phyloP scores from a whole-genome alignment of 2,113 vertebrate species.

The Ageneiosus marmoratus region DNA sequence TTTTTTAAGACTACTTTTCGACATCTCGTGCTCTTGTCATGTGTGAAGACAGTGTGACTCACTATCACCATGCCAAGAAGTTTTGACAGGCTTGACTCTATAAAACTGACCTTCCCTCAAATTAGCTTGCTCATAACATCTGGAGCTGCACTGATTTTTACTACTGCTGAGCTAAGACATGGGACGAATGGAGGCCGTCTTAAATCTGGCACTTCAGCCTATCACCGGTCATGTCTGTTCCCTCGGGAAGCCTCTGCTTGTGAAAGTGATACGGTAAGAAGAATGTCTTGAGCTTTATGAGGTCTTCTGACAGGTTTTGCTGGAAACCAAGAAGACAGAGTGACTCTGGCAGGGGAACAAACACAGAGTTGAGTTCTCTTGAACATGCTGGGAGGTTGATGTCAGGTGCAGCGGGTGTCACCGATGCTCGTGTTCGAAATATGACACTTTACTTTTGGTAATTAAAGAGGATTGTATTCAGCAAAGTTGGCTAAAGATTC shows the following conservation, averaged over 20 bases:
- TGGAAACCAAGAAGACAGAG: slow-evolving; percentile 10
- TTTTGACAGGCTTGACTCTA: background rate
- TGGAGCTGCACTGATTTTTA: slow-evolving; percentile 18
- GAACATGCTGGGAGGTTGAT: slow-evolving; percentile 4
- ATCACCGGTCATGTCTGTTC: background rate
- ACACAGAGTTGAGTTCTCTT: background rate
- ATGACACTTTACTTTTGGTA: slow-evolving; percentile 25
- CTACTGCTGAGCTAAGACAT: background rate
- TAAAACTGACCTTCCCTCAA: slow-evolving; percentile 30
- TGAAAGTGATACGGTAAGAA: slow-evolving; percentile 36
- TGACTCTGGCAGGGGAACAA: background rate
- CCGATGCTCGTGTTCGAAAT: slow-evolving; percentile 38
- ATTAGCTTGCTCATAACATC: slow-evolving; percentile 38
- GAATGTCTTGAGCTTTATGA: background rate
- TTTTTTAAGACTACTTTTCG: background rate
- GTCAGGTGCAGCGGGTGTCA: background rate
- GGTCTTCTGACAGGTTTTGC: slow-evolving; percentile 8
- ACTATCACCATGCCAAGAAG: background rate
- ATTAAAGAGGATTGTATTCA: slow-evolving; percentile 1
- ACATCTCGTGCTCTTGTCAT: background rate
- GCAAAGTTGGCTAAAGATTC: background rate
- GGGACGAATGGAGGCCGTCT: background rate
- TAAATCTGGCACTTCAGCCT: slow-evolving; percentile 24
- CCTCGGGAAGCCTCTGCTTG: slow-evolving; percentile 11
- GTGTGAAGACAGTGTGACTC: background rate